Percentiles rank a stretch among this genome's conserved stretches.
Evolutionary conservation across 37 sponge, comb jelly and placozoan species (phyloP).

Genomic region (Dysidea cf. avara): DNA sequence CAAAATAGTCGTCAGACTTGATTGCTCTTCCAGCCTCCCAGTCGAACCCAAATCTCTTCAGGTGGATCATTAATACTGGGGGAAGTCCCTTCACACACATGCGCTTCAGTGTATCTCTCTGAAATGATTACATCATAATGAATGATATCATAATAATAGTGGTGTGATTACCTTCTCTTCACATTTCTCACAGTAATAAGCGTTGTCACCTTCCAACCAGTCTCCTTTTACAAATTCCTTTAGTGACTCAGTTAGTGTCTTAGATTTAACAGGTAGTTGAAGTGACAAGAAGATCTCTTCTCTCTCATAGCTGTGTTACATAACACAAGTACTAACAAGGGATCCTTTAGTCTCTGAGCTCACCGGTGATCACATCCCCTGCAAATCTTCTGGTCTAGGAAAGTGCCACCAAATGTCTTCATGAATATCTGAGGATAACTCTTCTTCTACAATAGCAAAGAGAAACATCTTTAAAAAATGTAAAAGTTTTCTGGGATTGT

Average conservation of each 20-base stretch:
- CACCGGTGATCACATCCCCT: constrained; percentile 84
- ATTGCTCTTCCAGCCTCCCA: constrained; percentile 94
- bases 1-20: constrained; percentile 91
- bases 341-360: not conserved
- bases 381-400: constrained; percentile 91
- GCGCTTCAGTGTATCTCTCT: constrained; percentile 91
- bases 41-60: constrained; percentile 93
- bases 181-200: constrained; percentile 95
- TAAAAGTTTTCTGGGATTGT: too few relatives aligned
- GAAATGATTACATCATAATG: not conserved
- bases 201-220: constrained; percentile 90
- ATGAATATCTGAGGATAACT: constrained; percentile 54
- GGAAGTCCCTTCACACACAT: constrained; percentile 91
- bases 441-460: constrained; percentile 33
- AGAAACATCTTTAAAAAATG: too few relatives aligned
- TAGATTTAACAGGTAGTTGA: constrained; percentile 62
- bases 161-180: constrained; percentile 67
- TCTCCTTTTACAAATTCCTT: constrained; percentile 96
- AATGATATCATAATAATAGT: not conserved
- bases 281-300: constrained; percentile 83
- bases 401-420: constrained; percentile 83
- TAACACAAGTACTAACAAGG: constrained; percentile 7
- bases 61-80: constrained; percentile 82
- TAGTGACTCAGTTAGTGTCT: constrained; percentile 71
- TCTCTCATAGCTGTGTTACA: constrained; percentile 70